Conservation (phyloP, 2,888 invertebrate genomes). For the Fragum whitleyi region DNA sequence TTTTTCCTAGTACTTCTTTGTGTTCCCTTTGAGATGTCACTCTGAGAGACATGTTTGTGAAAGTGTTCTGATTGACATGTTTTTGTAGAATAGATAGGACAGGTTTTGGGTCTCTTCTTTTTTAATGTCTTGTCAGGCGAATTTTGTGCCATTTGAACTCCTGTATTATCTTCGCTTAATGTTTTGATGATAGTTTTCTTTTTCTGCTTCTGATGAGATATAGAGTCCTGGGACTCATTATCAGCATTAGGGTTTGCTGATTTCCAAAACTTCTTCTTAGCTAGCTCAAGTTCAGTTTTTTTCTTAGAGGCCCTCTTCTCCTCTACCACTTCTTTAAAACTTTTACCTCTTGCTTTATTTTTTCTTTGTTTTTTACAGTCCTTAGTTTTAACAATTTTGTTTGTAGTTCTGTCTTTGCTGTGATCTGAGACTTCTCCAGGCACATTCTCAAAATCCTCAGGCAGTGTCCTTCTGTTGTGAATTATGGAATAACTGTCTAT, state of each 20-base stretch:
- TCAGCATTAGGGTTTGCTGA: neutral
- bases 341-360: slow-evolving; percentile 17
- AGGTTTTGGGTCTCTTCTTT: slow-evolving; percentile 5
- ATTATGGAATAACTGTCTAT: too few species aligned
- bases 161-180: neutral
- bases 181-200: slow-evolving; percentile 9
- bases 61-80: neutral
- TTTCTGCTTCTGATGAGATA: neutral
- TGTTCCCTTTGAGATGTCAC: neutral
- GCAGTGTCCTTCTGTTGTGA: too few species aligned
- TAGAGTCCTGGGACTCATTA: too few species aligned
- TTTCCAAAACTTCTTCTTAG: slow-evolving; percentile 35
- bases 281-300: slow-evolving; percentile 18
- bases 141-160: neutral
- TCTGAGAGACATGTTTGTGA: neutral
- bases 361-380: neutral
- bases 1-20: neutral
- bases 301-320: slow-evolving; percentile 40
- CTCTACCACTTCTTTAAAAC: slow-evolving; percentile 49
- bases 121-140: neutral
- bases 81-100: neutral
- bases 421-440: too few species aligned
- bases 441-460: too few species aligned
- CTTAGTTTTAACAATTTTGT: too few species aligned
- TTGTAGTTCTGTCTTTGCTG: too few species aligned